Percentiles rank a stretch among this genome's conserved stretches.
phyloP scores from a whole-genome alignment of 2,113 vertebrate genomes.

The Nannospalax galili region DNA sequence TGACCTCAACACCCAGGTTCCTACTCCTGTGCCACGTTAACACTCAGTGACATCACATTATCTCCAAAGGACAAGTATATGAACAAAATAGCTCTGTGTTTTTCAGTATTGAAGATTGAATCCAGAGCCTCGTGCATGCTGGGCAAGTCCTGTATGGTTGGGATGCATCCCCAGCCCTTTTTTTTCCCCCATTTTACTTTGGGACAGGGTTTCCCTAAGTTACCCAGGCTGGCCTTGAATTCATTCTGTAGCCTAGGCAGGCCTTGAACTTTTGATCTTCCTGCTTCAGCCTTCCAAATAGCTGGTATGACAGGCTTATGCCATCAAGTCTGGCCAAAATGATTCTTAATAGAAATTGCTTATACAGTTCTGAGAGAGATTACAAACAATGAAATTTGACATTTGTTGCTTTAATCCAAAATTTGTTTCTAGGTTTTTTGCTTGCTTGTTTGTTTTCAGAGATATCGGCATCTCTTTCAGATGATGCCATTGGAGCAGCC shows the following conservation, averaged over 20 bases:
- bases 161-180: neutral
- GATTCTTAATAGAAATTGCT: neutral
- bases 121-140: neutral
- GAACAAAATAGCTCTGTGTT: neutral
- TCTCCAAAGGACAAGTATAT: neutral
- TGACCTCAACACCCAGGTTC: neutral
- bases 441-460: neutral
- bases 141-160: neutral
- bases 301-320: neutral
- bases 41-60: neutral
- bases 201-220: neutral
- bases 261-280: neutral
- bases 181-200: neutral
- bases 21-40: neutral
- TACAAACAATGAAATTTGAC: neutral
- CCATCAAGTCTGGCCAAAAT: neutral
- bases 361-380: neutral
- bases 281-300: neutral
- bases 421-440: constrained; percentile 35
- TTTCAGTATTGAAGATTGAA: neutral
- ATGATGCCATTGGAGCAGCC: neutral
- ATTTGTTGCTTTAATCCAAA: constrained; percentile 6
- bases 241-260: neutral
- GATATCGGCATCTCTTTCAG: neutral
- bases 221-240: neutral